A percentile compares a stretch with the other conserved stretches of the same genome.
These are phyloP conservation scores for Muscina levida DNA, from an alignment of 2,888 invertebrate genomes.

Conservation along the genomic window DNA sequence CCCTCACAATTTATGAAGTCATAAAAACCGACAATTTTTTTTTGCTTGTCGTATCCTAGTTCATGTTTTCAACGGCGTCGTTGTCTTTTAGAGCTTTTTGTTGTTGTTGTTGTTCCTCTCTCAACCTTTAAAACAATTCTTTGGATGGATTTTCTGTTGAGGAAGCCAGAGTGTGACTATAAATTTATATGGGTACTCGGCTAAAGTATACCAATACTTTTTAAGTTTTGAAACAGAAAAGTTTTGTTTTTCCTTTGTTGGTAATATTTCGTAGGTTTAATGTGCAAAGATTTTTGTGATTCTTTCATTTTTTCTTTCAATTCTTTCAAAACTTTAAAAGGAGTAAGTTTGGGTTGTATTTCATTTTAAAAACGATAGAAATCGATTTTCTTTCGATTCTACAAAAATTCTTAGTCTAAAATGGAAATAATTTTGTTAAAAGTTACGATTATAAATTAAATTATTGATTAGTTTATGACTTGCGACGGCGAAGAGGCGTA, in stretches of 20 bases:
- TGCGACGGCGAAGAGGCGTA: too few relatives aligned
- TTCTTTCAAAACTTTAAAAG: too few relatives aligned
- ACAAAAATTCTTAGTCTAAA: too few relatives aligned
- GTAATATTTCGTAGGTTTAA: background rate
- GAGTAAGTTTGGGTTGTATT: too few relatives aligned
- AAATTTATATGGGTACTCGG: slow-evolving; percentile 16
- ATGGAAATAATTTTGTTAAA: too few relatives aligned
- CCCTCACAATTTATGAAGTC: slow-evolving; percentile 44
- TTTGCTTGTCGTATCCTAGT: background rate
- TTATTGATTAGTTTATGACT: too few relatives aligned
- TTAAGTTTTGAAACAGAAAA: slow-evolving; percentile 9
- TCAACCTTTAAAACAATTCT: background rate
- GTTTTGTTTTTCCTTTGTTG: background rate
- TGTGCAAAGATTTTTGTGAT: background rate
- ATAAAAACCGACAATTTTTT: slow-evolving; percentile 25
- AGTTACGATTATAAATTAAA: too few relatives aligned
- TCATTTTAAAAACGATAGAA: too few relatives aligned
- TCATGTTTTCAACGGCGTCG: background rate
- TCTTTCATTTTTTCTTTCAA: background rate
- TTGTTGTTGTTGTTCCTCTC: background rate
- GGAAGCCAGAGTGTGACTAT: background rate
- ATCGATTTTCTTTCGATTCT: too few relatives aligned
- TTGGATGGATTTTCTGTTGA: background rate
- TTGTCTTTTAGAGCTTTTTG: slow-evolving; percentile 15
- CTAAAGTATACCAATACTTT: background rate